phyloP scores from a whole-genome alignment of 2,113 vertebrate genomes.

The Dasyprocta punctata region DNA sequence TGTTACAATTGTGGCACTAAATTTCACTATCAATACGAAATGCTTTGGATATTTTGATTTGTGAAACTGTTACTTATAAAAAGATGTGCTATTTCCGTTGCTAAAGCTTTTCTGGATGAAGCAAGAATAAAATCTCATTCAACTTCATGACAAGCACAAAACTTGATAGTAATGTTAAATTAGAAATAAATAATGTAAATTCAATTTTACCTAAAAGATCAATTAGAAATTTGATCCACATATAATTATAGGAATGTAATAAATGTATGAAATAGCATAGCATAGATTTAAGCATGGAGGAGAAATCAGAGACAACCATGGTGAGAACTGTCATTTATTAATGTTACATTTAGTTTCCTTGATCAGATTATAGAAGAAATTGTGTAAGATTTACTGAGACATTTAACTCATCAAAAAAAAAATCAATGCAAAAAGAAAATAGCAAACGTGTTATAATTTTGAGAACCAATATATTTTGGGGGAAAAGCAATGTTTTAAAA shows the following conservation, averaged over 20 bases:
- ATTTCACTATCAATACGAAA: neutral
- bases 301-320: rapidly evolving
- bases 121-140: conserved; percentile 9
- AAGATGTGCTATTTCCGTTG: neutral
- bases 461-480: conserved; percentile 11
- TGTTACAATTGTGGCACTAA: neutral
- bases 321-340: neutral
- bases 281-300: neutral
- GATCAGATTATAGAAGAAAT: neutral
- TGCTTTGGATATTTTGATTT: neutral
- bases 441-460: neutral
- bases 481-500: neutral
- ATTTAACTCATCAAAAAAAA: neutral
- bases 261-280: neutral
- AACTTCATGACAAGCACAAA: neutral
- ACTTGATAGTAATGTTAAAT: neutral
- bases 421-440: neutral
- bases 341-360: neutral
- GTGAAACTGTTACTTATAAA: neutral
- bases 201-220: neutral
- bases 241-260: neutral
- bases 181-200: conserved; percentile 32
- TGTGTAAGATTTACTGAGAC: neutral
- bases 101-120: neutral
- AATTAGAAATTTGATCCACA: neutral